These are phyloP conservation scores for Leontopithecus rosalia DNA, from an alignment of 2,797 vertebrate genomes.

Conservation along the genomic window DNA sequence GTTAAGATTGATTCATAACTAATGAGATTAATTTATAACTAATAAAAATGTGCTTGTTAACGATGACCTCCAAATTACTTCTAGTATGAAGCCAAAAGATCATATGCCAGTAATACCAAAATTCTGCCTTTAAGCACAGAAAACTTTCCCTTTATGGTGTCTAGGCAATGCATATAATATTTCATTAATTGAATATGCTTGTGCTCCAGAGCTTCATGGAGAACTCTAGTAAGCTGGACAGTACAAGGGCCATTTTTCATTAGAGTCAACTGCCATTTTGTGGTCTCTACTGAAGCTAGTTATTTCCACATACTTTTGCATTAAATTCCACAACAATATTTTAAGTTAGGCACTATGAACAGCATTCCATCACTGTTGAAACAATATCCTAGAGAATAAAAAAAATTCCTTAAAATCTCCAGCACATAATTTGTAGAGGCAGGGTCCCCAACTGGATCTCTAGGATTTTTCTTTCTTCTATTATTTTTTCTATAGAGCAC, in stretches of 20 bases:
- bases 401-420: background rate
- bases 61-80: background rate
- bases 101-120: background rate
- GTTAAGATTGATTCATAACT: background rate
- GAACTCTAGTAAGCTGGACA: background rate
- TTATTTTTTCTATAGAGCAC: constrained; percentile 30
- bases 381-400: background rate
- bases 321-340: background rate
- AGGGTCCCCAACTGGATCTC: constrained; percentile 13
- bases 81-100: background rate
- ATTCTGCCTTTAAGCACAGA: background rate
- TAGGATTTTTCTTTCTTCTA: background rate
- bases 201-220: background rate
- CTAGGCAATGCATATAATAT: background rate
- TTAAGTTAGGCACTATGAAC: background rate
- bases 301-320: background rate
- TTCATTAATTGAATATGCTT: background rate
- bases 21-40: background rate
- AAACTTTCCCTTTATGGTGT: background rate
- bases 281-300: background rate
- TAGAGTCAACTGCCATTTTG: background rate
- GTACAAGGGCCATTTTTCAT: background rate
- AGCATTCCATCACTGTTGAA: background rate
- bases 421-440: background rate
- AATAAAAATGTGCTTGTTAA: background rate